Percentiles rank a stretch among this genome's conserved stretches.
Conservation (phyloP, 37 sponge, comb jelly and placozoan genomes). For the Halichondria panicea region DNA sequence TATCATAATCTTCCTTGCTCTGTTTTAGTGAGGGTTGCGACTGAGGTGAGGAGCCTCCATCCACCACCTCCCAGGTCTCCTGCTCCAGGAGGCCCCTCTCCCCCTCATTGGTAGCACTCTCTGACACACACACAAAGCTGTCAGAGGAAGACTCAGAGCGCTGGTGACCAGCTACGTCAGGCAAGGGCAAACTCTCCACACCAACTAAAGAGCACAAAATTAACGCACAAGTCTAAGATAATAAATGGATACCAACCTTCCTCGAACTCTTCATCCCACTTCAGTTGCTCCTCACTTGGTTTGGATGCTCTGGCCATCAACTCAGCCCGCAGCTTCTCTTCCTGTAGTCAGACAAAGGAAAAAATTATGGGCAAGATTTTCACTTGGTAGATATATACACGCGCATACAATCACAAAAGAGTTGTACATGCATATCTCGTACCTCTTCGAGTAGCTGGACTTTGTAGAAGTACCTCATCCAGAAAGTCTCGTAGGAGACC, state of each 20-base stretch:
- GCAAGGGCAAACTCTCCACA: background rate
- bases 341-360: slow-evolving; percentile 23
- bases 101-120: slow-evolving; percentile 14
- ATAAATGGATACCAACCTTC: slow-evolving; percentile 2
- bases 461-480: slow-evolving; percentile 67
- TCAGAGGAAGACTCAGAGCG: slow-evolving; percentile 59
- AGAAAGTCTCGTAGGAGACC: slow-evolving; percentile 72
- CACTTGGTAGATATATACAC: background rate
- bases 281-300: slow-evolving; percentile 18
- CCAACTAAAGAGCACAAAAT: background rate
- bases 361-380: background rate
- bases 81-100: background rate
- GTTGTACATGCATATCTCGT: background rate
- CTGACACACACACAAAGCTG: slow-evolving; percentile 65
- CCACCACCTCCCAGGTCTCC: background rate
- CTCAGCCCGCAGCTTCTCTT: slow-evolving; percentile 52
- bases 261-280: slow-evolving; percentile 69
- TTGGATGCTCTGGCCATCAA: slow-evolving; percentile 62
- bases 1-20: background rate
- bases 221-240: background rate
- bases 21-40: background rate
- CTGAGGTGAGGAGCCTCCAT: background rate
- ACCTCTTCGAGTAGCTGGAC: slow-evolving; percentile 50
- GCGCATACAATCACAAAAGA: background rate
- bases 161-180: slow-evolving; percentile 4